Conservation (phyloP, 2,888 invertebrate genomes). For the Cyrtodaria siliqua region DNA sequence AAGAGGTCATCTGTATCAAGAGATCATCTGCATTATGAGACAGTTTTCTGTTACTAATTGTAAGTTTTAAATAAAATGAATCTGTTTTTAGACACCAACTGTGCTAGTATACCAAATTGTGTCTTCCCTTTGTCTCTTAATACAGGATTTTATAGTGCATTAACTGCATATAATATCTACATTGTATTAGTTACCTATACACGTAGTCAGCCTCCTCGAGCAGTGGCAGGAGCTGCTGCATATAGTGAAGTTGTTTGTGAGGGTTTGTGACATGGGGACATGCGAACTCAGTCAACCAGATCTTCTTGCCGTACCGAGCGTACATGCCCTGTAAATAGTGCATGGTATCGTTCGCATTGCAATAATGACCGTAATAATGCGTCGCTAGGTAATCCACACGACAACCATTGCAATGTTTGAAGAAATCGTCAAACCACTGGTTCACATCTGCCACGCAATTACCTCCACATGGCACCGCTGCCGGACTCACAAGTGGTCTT, state of each 20-base stretch:
- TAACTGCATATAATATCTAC: no score
- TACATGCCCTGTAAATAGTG: conserved; percentile 49
- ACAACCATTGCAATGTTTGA: conserved; percentile 61
- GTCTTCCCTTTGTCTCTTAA: no score
- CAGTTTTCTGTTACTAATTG: no score
- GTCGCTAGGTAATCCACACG: conserved; percentile 65
- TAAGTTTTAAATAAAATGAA: no score
- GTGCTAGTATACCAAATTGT: no score
- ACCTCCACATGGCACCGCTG: conserved; percentile 41
- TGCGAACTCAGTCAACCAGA: conserved; percentile 69
- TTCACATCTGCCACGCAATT: conserved; percentile 19
- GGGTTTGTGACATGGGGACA: conserved; percentile 50
- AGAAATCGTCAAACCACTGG: conserved; percentile 67
- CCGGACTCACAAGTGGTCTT: conserved; percentile 59
- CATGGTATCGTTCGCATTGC: conserved; percentile 58
- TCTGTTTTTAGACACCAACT: no score
- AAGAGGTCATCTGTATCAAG: no score
- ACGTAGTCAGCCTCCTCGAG: conserved; percentile 62
- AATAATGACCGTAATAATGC: conserved; percentile 57
- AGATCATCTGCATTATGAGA: no score
- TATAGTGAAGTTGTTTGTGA: conserved; percentile 43
- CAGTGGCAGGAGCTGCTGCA: conserved; percentile 56
- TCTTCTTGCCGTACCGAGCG: conserved; percentile 54
- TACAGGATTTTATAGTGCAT: no score
- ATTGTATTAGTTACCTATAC: no score